Evolutionary conservation across 2,888 invertebrate genomes (phyloP), one percentile per base, ranked within the genome.

Genomic region (Toxonevra muliebris): DNA sequence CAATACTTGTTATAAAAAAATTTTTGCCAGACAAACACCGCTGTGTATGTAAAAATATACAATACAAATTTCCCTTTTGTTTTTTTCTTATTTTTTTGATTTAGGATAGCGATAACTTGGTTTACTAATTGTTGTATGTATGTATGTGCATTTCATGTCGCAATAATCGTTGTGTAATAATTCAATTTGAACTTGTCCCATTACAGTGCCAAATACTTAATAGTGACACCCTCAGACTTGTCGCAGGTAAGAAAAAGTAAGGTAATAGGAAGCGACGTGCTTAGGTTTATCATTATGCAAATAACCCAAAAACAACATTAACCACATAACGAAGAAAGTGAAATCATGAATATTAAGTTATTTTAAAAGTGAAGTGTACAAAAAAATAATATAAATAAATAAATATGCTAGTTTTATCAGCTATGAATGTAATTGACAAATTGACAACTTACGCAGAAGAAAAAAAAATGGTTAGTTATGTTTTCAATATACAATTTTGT

Each of bases 191-290:
- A 30, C 30, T 30, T 30, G 30, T 30, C 30, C 30, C 30, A 30
- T 30, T 30, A 30, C 30, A 30, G 30, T 30, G 30, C 30, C 30
- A 30, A 30, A 30, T 30, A 7, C 7, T 30, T 30, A 4, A 30
- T 30, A 30, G 30, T 30, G 30, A 7, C 30, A 30, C 30, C 30
- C 11, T 12, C 45, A 45, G 20, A 43, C 15, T 7, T 43, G 42
- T n/a, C 30, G 11, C 12, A 30, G 30, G 12, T 10, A 19, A 54
- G 41, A 30, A 55, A 55, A 55, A 55, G 4, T 55, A 15, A 11
- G 58, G 43, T 41, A 48, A 57, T 55, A 57, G 64, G 64, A 64
- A 64, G 57, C 64, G 64, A 64, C 64, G 64, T 64, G 48, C 50
- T 64, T 48, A n/a, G 57, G 17, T 30, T 57, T 57, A 41, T 11